These are phyloP conservation scores for Drosophila aff. DNA, from an alignment of 1,140 invertebrate species.

Conservation along the genomic window DNA sequence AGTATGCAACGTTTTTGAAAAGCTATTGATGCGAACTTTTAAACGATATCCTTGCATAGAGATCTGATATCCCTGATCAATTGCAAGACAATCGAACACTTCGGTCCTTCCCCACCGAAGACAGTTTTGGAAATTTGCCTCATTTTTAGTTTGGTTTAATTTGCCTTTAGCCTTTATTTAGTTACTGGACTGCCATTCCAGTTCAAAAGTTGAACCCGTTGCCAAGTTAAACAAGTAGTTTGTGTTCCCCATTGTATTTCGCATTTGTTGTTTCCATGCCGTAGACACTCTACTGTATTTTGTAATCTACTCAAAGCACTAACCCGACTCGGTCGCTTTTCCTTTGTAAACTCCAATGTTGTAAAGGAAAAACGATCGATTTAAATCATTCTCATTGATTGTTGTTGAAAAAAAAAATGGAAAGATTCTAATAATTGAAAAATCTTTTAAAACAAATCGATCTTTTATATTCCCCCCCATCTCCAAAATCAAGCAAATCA, in stretches of 20 bases:
- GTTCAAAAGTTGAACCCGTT: conserved; percentile 16
- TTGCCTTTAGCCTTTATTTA: conserved; percentile 30
- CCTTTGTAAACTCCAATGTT: background rate
- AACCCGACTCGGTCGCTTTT: conserved; percentile 39
- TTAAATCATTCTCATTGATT: conserved; percentile 51
- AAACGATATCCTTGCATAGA: conserved; percentile 15
- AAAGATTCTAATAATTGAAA: conserved; percentile 48
- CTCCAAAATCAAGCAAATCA: conserved; percentile 27
- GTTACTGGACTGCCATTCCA: conserved; percentile 8
- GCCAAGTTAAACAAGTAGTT: conserved; percentile 38
- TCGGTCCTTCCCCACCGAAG: conserved; percentile 29
- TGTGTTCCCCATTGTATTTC: conserved; percentile 38
- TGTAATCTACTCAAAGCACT: conserved; percentile 48
- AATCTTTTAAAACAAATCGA: conserved; percentile 38
- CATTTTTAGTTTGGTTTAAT: conserved; percentile 32
- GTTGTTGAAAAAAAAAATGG: conserved; percentile 53
- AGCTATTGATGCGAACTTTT: background rate
- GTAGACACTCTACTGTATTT: conserved; percentile 34
- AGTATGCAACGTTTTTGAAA: conserved; percentile 29
- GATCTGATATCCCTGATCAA: background rate
- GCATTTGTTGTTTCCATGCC: conserved; percentile 49
- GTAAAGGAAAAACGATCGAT: conserved; percentile 16
- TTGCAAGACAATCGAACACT: conserved; percentile 25
- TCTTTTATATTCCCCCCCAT: conserved; percentile 28
- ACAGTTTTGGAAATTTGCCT: conserved; percentile 24